Percentiles rank a stretch among this genome's conserved stretches.
Conservation (phyloP, 2,797 vertebrate genomes). For the Sebastes taczanowskii region DNA sequence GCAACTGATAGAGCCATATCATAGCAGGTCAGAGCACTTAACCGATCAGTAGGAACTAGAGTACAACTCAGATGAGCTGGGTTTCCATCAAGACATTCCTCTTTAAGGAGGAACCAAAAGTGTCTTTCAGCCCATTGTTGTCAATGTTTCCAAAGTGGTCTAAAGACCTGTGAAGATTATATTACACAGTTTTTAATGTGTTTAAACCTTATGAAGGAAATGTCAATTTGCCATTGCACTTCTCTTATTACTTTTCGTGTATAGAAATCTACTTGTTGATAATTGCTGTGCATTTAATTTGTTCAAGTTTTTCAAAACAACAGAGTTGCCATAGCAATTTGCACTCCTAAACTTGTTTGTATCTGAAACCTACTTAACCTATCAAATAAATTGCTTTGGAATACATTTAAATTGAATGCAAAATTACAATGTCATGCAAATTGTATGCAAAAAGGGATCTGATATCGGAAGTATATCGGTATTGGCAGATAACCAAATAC, state of each 20-base stretch:
- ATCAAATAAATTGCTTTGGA: neutral
- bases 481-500: no score
- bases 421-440: fast-evolving
- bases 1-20: slow-evolving; percentile 9
- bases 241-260: neutral
- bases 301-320: neutral
- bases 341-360: neutral
- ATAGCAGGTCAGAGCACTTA: slow-evolving; percentile 35
- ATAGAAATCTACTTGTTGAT: neutral
- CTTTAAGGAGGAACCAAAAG: no score
- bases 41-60: slow-evolving; percentile 13
- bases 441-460: no score
- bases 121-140: no score
- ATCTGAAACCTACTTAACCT: neutral
- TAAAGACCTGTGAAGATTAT: no score
- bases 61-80: neutral
- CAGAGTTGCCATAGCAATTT: no score
- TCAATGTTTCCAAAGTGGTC: no score
- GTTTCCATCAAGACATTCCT: no score
- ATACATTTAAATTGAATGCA: neutral
- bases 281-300: neutral
- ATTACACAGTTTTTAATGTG: no score
- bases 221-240: neutral
- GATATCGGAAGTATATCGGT: no score
- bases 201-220: no score